Conservation (phyloP, 2,888 invertebrate genomes). For the Drosophila kuntzei region DNA sequence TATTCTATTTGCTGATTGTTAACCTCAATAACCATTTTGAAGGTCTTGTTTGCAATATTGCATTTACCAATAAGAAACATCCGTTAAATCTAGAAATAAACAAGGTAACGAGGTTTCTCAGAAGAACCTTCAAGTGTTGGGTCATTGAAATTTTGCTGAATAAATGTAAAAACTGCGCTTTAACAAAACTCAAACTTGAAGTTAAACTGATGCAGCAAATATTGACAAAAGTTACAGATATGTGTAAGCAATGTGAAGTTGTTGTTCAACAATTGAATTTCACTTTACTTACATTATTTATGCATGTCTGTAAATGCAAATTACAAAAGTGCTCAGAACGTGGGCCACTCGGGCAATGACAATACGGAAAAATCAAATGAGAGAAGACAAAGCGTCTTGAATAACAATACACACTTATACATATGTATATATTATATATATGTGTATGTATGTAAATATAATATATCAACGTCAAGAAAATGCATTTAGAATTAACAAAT, state of each 20-base stretch:
- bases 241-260: constrained; percentile 17
- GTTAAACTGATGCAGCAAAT: constrained; percentile 49
- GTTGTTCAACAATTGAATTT: constrained; percentile 50
- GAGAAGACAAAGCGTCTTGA: constrained; percentile 66
- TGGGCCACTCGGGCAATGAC: constrained; percentile 50
- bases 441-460: not conserved
- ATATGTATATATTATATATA: not conserved
- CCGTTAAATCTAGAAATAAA: constrained; percentile 34
- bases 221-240: constrained; percentile 35
- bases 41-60: constrained; percentile 45
- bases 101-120: constrained; percentile 24
- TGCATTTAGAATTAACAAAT: constrained; percentile 70
- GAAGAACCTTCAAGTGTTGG: constrained; percentile 42
- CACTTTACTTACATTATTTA: constrained; percentile 58
- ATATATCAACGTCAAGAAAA: constrained; percentile 61
- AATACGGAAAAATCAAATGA: constrained; percentile 54
- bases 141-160: constrained; percentile 46
- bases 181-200: constrained; percentile 28
- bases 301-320: constrained; percentile 67
- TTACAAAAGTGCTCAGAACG: constrained; percentile 57
- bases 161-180: constrained; percentile 28
- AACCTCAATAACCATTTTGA: constrained; percentile 27
- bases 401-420: constrained; percentile 58
- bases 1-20: not conserved
- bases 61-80: constrained; percentile 35